These are phyloP conservation scores for Choristoneura fumiferana DNA, from an alignment of 1,140 invertebrate species.

Conservation along the genomic window DNA sequence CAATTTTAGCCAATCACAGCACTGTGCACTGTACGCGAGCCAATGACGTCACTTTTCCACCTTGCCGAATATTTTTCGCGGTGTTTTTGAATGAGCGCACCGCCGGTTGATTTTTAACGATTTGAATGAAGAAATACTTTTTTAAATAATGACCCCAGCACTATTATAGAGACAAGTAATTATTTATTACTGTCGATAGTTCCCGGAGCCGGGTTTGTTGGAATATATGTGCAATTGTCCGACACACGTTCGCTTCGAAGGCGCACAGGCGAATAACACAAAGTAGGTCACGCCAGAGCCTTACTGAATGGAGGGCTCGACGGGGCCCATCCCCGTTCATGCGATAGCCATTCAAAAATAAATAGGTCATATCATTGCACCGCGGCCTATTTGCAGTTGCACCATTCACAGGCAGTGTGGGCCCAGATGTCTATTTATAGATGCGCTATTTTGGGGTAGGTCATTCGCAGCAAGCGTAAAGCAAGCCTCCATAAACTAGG, in stretches of 20 bases:
- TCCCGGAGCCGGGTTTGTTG: neutral
- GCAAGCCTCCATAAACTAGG: conserved; percentile 71
- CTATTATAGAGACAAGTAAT: no score
- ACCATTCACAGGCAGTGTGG: conserved; percentile 56
- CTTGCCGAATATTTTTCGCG: conserved; percentile 15
- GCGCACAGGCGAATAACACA: conserved; percentile 21
- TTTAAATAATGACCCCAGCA: neutral
- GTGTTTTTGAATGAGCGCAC: conserved; percentile 32
- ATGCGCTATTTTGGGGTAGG: conserved; percentile 74
- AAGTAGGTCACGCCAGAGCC: conserved; percentile 64
- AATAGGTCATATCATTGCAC: conserved; percentile 76
- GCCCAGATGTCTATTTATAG: conserved; percentile 66
- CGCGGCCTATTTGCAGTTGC: conserved; percentile 66
- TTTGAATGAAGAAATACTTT: neutral
- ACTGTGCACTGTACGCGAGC: conserved; percentile 25
- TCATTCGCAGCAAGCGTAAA: conserved; percentile 65
- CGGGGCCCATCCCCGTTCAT: conserved; percentile 68
- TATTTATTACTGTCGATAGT: neutral
- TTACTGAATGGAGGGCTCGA: conserved; percentile 73
- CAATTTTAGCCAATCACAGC: conserved; percentile 51
- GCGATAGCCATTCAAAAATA: conserved; percentile 73
- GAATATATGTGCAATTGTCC: neutral
- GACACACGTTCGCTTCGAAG: conserved; percentile 8
- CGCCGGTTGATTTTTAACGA: conserved; percentile 23
- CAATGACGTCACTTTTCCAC: conserved; percentile 37